Percentiles rank a stretch among this genome's conserved stretches.
These are phyloP conservation scores for Osmoderma eremita DNA, from an alignment of 2,888 invertebrate genomes.

Conservation along the genomic window DNA sequence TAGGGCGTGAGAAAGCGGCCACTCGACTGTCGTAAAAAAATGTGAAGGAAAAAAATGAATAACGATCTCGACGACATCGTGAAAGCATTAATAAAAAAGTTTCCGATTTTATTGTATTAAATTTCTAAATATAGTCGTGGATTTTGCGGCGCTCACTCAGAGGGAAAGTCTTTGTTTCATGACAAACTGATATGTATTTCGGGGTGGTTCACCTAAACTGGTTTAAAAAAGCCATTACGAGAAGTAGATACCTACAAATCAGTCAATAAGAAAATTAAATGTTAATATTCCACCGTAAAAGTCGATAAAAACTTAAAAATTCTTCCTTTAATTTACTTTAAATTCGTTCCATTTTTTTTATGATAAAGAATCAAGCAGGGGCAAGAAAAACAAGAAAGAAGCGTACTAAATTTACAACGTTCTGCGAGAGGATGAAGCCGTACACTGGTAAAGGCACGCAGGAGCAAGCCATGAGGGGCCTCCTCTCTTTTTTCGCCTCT, in stretches of 20 bases:
- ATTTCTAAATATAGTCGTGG: constrained; percentile 30
- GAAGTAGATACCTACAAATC: neutral
- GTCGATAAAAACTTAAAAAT: neutral
- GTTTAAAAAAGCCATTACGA: neutral
- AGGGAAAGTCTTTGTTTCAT: neutral
- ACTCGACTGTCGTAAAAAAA: constrained; percentile 34
- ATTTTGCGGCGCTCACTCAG: constrained; percentile 1
- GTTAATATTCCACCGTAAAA: no score
- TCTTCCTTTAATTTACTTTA: neutral
- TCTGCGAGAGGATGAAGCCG: constrained; percentile 4
- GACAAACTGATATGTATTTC: neutral
- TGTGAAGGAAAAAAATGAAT: constrained; percentile 18
- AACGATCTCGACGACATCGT: constrained; percentile 23
- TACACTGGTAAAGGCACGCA: constrained; percentile 1
- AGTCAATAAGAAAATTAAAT: neutral
- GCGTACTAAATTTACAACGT: constrained; percentile 13
- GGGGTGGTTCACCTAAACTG: neutral
- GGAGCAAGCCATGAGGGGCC: constrained; percentile 15
- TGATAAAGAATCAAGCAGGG: neutral
- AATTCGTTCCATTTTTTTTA: neutral
- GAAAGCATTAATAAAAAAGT: constrained; percentile 34
- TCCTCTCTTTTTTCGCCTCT: constrained; percentile 22
- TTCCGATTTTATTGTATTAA: constrained; percentile 31
- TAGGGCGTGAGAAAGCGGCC: constrained; percentile 38
- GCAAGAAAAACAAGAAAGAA: neutral